A percentile compares a stretch with the other conserved stretches of the same genome.
Conservation (phyloP, 2,888 invertebrate species). For the Caenorhabditis plicata region DNA sequence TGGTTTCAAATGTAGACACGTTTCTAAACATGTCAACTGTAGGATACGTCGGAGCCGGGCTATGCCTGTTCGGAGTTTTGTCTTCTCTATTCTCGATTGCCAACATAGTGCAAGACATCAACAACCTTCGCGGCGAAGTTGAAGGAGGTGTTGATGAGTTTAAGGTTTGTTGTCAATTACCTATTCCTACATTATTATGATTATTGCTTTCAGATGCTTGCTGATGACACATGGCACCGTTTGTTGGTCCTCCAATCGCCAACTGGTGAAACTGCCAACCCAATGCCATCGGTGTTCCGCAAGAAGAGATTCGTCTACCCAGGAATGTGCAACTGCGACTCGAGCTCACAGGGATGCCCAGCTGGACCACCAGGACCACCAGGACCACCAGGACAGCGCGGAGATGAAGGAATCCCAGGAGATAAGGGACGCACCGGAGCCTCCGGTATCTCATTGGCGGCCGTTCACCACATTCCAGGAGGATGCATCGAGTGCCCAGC, state of each 20-base stretch:
- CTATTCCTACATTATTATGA: background rate
- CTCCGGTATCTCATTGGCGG: constrained; percentile 42
- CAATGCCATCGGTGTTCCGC: constrained; percentile 43
- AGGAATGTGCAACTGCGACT: constrained; percentile 46
- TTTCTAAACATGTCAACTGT: constrained; percentile 24
- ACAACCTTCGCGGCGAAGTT: constrained; percentile 43
- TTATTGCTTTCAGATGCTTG: background rate
- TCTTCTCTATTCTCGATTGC: constrained; percentile 39
- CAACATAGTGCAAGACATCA: constrained; percentile 46
- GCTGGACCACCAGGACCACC: constrained; percentile 52
- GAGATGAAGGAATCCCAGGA: constrained; percentile 40
- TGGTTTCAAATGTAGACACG: background rate
- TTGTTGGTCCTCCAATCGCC: constrained; percentile 44
- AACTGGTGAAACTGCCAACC: constrained; percentile 36
- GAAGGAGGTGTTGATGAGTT: constrained; percentile 38
- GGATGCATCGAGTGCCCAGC: constrained; percentile 50
- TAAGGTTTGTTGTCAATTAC: constrained; percentile 21
- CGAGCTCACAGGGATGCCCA: constrained; percentile 42
- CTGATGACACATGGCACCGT: constrained; percentile 52
- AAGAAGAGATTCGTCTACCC: constrained; percentile 40
- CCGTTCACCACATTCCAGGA: constrained; percentile 43
- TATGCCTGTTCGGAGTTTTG: constrained; percentile 36
- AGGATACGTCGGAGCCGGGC: constrained; percentile 34
- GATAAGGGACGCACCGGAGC: constrained; percentile 39
- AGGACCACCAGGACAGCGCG: constrained; percentile 43